Base-by-base conservation (phyloP, 2,888 invertebrate species). In the Netelia melanura region DNA sequence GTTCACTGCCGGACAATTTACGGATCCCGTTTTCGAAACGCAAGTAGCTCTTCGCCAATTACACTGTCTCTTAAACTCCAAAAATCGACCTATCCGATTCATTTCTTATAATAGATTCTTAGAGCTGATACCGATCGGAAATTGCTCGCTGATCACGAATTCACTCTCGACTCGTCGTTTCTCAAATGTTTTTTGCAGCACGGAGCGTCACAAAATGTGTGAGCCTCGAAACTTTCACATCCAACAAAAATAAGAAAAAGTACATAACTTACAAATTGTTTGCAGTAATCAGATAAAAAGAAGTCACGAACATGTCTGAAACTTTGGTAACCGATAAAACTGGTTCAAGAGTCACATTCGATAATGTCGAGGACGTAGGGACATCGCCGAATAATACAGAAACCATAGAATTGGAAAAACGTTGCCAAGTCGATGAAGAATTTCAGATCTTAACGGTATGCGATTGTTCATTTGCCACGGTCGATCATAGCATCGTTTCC, bases 291-390 rank as follows among this genome's bases (percentile, higher is more conserved):
- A 48, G 48, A 30, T 23, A 65, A 61, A 48, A 44, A 48, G 48
- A 52, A 17, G 5, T 14, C 52, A 11, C 52, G 38, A 80, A n/a
- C 1, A 80, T 71, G 71, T 72, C 79, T 25, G 71, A 23, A 21
- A 65, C 25, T 72, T 64, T 43, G 14, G 21, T 23, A 1, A 25
- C 43, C 5, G 65, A 43, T 1, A 64, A 56, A 17, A 65, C 38
- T 14, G 11, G 48, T 14, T 10, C 48, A 10, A 48, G 48, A 48
- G 14, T 3, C 48, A 3, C 14, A 48, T 48, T 14, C 11, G 48
- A 48, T 48, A 48, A 48, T 48, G 11, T 14, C 2, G 72, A 79
- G 71, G 43, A 56, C 8, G 54, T 9, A 43, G 10, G 25, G 54
- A 80, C 38, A 67, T 80, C 58, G 30, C 48, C 80, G 17, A 23